A percentile compares a stretch with the other conserved stretches of the same genome.
Evolutionary conservation across 2,888 invertebrate genomes (phyloP).

Genomic region (Actias luna): DNA sequence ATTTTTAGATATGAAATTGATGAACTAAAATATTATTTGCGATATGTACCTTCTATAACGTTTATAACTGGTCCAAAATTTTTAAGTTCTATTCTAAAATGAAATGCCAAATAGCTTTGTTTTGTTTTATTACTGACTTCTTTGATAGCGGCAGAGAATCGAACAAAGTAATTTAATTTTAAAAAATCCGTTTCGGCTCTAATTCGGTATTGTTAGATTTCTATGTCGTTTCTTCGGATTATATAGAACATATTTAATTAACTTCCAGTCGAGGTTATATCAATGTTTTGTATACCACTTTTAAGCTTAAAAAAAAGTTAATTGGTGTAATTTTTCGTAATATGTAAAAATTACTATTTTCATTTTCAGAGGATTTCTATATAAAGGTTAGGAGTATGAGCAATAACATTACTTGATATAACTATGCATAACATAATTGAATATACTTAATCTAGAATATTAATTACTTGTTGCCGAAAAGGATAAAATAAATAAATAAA

Average conservation of each 20-base stretch:
- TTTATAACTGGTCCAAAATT: constrained; percentile 1
- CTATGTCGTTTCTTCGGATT: not conserved
- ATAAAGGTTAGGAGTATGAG: no score
- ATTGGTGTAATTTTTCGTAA: not conserved
- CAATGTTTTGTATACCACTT: not conserved
- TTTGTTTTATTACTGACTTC: not conserved
- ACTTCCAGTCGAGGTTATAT: not conserved
- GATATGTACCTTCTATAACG: not conserved
- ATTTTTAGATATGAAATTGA: not conserved
- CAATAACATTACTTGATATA: no score
- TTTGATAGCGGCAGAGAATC: not conserved
- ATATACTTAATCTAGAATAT: no score
- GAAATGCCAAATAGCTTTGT: not conserved
- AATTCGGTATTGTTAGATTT: not conserved
- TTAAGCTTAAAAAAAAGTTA: not conserved
- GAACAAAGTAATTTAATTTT: not conserved
- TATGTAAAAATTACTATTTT: no score
- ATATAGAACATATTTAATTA: not conserved
- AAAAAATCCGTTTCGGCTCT: not conserved
- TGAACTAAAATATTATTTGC: not conserved
- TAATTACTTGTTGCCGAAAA: no score
- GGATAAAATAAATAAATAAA: no score
- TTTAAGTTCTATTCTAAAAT: not conserved
- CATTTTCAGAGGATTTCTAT: no score
- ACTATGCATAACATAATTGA: no score